Evolutionary conservation across 2,888 invertebrate species (phyloP).

Genomic region (Andrena flavipes): DNA sequence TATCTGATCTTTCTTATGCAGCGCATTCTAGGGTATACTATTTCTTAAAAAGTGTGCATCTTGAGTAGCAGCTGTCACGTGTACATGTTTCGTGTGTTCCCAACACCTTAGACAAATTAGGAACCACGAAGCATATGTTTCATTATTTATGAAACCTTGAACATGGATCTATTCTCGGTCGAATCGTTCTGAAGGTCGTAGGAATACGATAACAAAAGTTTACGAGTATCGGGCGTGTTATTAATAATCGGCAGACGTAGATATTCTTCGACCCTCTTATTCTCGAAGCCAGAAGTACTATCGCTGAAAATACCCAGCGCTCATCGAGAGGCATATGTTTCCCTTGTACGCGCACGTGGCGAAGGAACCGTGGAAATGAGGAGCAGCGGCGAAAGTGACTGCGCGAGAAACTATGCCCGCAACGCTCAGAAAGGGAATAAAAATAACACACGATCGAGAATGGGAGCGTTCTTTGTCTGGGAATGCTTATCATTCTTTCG

Average conservation of each 20-base stretch:
- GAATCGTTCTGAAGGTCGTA: background rate
- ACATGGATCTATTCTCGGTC: background rate
- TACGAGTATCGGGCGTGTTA: background rate
- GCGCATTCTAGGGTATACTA: too few relatives aligned
- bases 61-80: too few relatives aligned
- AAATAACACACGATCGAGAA: conserved; percentile 41
- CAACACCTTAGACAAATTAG: too few relatives aligned
- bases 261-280: conserved; percentile 15
- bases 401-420: conserved; percentile 42
- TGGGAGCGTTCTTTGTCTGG: conserved; percentile 34
- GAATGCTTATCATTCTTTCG: conserved; percentile 34
- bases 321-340: conserved; percentile 66
- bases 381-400: conserved; percentile 51
- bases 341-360: conserved; percentile 52
- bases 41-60: too few relatives aligned
- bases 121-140: background rate
- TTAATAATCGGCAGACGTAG: conserved; percentile 20
- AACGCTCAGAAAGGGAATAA: conserved; percentile 42
- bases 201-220: background rate
- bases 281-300: conserved; percentile 41
- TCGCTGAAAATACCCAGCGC: conserved; percentile 61
- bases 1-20: too few relatives aligned
- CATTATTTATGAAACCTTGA: conserved; percentile 1
- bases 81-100: too few relatives aligned
- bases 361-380: conserved; percentile 31